These are phyloP conservation scores for Macaria liturata DNA, from an alignment of 2,888 invertebrate genomes.

Conservation along the genomic window DNA sequence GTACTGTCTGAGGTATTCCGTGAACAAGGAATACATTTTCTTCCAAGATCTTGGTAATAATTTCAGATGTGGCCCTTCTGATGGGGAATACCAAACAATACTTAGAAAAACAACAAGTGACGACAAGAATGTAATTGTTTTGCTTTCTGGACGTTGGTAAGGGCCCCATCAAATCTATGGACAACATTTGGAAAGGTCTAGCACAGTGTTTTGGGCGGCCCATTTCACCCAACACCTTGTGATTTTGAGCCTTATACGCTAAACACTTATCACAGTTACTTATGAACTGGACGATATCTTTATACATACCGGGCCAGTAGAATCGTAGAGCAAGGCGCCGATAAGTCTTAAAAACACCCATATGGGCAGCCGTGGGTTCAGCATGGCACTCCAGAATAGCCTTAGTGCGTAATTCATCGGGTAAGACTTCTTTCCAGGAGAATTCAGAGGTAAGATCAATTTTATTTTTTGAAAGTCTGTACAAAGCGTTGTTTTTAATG, in stretches of 20 bases:
- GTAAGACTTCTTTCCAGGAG: constrained; percentile 38
- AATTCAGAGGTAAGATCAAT: constrained; percentile 28
- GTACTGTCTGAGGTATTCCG: constrained; percentile 37
- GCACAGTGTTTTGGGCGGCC: constrained; percentile 33
- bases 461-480: constrained; percentile 23
- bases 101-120: constrained; percentile 36
- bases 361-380: constrained; percentile 4
- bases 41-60: constrained; percentile 25
- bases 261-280: not conserved
- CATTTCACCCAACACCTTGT: constrained; percentile 30
- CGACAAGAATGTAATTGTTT: constrained; percentile 28
- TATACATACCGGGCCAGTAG: constrained; percentile 8
- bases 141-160: constrained; percentile 28
- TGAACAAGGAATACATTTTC: constrained; percentile 39
- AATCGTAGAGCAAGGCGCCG: not conserved
- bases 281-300: not conserved
- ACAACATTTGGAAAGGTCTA: constrained; percentile 35
- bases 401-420: constrained; percentile 11
- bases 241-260: constrained; percentile 9
- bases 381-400: constrained; percentile 30
- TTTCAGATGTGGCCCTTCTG: constrained; percentile 24
- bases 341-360: constrained; percentile 5
- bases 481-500: constrained; percentile 28
- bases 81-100: constrained; percentile 33
- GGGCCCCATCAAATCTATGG: constrained; percentile 37